Evolutionary conservation across 2,888 invertebrate genomes (phyloP), one percentile per base, ranked within the genome.

Genomic region (Napeogenes inachia): DNA sequence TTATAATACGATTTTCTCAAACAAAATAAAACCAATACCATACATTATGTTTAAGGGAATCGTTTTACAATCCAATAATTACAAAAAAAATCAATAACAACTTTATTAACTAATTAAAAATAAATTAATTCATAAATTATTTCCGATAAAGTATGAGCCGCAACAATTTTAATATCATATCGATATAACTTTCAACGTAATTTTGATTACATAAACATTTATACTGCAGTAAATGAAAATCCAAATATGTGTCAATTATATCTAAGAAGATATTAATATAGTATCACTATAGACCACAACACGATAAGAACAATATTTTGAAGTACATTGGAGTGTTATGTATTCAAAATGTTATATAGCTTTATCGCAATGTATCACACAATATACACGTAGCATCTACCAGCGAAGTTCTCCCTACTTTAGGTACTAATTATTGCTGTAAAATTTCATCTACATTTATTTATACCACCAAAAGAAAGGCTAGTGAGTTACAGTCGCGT

Each of bases 391-490:
- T 86, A 86, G 88, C 86, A 80, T 84, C 88, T 89, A 89, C 85
- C 82, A 86, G 87, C 87, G 80, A 85, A 82, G 73, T 78, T 57
- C 63, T 63, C 8, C 81, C 87, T 87, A 87, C 84, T 73, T 87
- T 87, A 88, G 76, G 72, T 83, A 85, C 87, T 88, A 89, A 85
- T 89, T 89, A 89, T 89, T 89, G 89, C 89, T 89, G 87, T 87
- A 81, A 84, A 80, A 73, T 84, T 84, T 86, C 71, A 80, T 81
- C 86, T 87, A 89, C 82, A 87, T 74, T 21, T 74, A 73, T 72
- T 78, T 75, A 78, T 82, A 86, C 85, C 82, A 86, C 85, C 82
- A 78, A 87, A 87, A 85, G 82, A 87, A 88, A 88, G 86, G 87
- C 87, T 88, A 84, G 78, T 82, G 71, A 74, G 62, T 61, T 3